phyloP scores from a whole-genome alignment of 2,113 vertebrate species.

The Antennarius striatus region DNA sequence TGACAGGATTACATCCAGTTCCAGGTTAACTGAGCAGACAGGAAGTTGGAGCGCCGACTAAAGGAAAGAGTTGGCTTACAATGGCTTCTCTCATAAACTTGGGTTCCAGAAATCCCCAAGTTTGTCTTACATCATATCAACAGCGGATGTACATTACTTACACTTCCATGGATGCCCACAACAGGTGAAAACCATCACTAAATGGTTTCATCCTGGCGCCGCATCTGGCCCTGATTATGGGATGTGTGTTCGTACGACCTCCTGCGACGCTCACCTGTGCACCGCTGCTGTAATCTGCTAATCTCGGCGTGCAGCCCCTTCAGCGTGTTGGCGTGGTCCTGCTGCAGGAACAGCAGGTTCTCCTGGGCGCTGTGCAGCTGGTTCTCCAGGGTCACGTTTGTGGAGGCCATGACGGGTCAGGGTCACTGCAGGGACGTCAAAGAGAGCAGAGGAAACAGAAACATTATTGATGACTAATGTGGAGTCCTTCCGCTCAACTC shows the following conservation, averaged over 20 bases:
- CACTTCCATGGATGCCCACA: too few relatives aligned
- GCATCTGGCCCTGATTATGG: too few relatives aligned
- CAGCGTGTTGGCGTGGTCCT: constrained; percentile 90
- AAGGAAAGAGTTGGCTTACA: background rate
- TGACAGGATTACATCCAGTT: constrained; percentile 55
- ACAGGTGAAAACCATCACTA: background rate
- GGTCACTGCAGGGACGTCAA: constrained; percentile 33
- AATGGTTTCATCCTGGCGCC: constrained; percentile 23
- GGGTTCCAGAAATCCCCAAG: too few relatives aligned
- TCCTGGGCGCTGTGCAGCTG: constrained; percentile 97
- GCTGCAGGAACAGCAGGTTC: constrained; percentile 94
- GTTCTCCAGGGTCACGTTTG: constrained; percentile 89
- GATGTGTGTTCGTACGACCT: too few relatives aligned
- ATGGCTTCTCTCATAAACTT: too few relatives aligned
- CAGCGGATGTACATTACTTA: too few relatives aligned
- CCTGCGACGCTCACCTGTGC: constrained; percentile 83
- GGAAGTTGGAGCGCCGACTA: constrained; percentile 8
- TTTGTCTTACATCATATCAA: too few relatives aligned
- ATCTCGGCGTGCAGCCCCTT: constrained; percentile 93
- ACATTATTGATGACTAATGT: constrained; percentile 74
- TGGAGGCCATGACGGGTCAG: constrained; percentile 84
- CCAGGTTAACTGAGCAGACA: constrained; percentile 17
- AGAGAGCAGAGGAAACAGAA: constrained; percentile 27
- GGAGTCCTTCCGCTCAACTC: constrained; percentile 64
- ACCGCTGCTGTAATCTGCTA: constrained; percentile 92